Base-by-base conservation (phyloP, 2,888 invertebrate genomes). In the Oscheius sp. region DNA sequence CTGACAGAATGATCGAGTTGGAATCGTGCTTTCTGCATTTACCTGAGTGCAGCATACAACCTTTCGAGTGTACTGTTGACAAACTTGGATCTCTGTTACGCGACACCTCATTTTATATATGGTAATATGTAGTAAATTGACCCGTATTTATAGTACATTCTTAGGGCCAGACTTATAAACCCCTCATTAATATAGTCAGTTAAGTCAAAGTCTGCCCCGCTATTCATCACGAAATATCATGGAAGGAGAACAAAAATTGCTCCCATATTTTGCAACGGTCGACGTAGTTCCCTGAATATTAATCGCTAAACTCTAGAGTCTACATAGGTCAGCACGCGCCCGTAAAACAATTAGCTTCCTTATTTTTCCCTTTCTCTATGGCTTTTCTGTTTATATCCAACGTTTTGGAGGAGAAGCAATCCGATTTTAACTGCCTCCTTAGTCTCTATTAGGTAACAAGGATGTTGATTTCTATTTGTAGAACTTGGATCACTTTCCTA, bases 201-300 rank as follows among this genome's bases (percentile, higher is more conserved):
- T 42, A 7, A 42, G 42, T 42, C 42, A 3, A 42, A 42, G 7
- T 3, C 42, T 21, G 21, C 42, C 3, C 42, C 7, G 42, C 42
- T 42, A 42, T 42, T 42, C 42, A 42, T 42, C 42, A 42, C 4
- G 42, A 42, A 42, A 42, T 42, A 42, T 42, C 42, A 42, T 42
- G 42, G 7, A 5, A 5, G 42, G 7, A 42, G 42, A 3, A 42
- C 42, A 3, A 42, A 42, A 42, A 42, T 42, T 42, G 42, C 42
- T 42, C n/a, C 11, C 11, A 53, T 53, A 53, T 7, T 21, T 53
- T 53, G n/a, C 53, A 53, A 13, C 33, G n/a, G 35, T 35, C 37
- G 11, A 35, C 60, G 60, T 60, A 60, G 33, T 60, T 35, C n/a
- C 48, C 47, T 63, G 63, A 63, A 63, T 63, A 63, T 63, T 63